Evolutionary conservation across 2,797 vertebrate species (phyloP), one percentile per base, ranked within the genome.

Genomic region (Synaphobranchus kaupii): DNA sequence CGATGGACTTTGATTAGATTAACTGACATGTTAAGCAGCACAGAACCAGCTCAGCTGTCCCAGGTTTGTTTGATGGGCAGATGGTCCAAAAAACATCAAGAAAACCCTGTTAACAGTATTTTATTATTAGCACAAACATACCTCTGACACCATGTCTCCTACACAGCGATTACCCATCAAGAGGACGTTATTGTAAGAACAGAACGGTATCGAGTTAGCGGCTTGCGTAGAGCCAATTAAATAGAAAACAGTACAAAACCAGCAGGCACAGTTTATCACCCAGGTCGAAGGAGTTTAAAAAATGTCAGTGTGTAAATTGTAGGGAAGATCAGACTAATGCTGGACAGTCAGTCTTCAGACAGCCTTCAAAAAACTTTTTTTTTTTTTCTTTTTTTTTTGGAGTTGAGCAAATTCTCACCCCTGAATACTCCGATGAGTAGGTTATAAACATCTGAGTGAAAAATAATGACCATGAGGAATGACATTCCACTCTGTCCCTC

Each of bases 1-100:
- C 1, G 48, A n/a, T 50, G 44, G 44, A 48, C 39, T 48, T 81
- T 48, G 78, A 81, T 50, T 48, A 9, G 5, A 39, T 39, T 48
- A 48, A 50, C 44, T 78, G 34, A 47, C 13, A 47, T 25, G 48
- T 81, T 81, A 81, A 81, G 78, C 20, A 48, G 9, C 78, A 81
- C 47, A 50, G 47, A 81, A 17, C n/a, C 44, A 81, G 44, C 78
- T 81, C 44, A 81, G 44, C 78, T 81, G 78, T 20, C 44, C 20
- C 47, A 50, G 17, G 39, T 76, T 71, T 66, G 66, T 71, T 71
- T 31, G 73, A 78, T 78, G 73, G 13, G 68, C 68, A 73, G 68
- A 47, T 78, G 73, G 34, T 47, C 28, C 39, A 4, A 48, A 9
- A 78, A 39, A 47, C 39, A 78, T 4, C 13, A 28, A 34, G 9